Conservation (phyloP, 2,888 invertebrate species). For the Lampropteryx suffumata region DNA sequence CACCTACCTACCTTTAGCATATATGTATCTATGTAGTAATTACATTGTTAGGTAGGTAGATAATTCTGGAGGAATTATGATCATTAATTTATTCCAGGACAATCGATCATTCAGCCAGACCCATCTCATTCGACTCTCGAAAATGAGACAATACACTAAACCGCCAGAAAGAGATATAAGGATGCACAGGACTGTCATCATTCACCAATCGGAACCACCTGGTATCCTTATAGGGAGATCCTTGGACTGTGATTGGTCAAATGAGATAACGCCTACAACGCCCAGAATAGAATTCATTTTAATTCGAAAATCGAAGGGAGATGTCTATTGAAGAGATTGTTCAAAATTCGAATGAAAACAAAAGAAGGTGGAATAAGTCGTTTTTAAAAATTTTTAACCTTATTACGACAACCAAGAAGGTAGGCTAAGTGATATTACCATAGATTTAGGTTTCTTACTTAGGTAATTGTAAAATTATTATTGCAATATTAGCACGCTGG, state of each 20-base stretch:
- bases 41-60: too few relatives aligned
- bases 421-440: too few relatives aligned
- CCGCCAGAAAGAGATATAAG: constrained; percentile 60
- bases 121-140: constrained; percentile 6
- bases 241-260: constrained; percentile 66
- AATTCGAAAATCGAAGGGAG: constrained; percentile 69
- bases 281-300: constrained; percentile 71
- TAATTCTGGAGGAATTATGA: too few relatives aligned
- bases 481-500: too few relatives aligned
- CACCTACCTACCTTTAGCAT: too few relatives aligned
- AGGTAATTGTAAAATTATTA: too few relatives aligned
- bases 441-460: too few relatives aligned
- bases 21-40: too few relatives aligned
- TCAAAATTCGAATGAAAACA: too few relatives aligned
- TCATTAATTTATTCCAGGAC: constrained; percentile 7
- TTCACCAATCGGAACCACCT: constrained; percentile 57
- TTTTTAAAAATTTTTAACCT: too few relatives aligned
- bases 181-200: constrained; percentile 66
- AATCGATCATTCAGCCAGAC: constrained; percentile 4
- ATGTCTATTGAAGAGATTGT: constrained; percentile 24
- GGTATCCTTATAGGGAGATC: constrained; percentile 75
- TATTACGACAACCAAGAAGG: too few relatives aligned
- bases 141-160: constrained; percentile 40
- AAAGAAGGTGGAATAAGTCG: background rate
- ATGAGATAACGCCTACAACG: constrained; percentile 71